Percentiles rank a stretch among this genome's conserved stretches.
Evolutionary conservation across 2,797 vertebrate species (phyloP).

Genomic region (Xiphophorus birchmanni): DNA sequence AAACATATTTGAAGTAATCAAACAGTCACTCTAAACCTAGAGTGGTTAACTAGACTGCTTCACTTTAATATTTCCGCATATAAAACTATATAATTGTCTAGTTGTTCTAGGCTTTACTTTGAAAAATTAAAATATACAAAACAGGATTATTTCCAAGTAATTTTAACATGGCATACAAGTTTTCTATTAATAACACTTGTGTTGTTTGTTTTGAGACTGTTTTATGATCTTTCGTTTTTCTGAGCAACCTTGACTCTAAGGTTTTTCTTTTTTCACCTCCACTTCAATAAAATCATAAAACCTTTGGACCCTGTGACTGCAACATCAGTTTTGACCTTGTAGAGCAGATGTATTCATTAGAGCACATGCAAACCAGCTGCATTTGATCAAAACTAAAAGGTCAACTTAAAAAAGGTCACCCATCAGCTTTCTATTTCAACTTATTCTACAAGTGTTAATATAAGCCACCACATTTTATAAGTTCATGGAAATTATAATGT

Average conservation of each 20-base stretch:
- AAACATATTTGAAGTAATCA: neutral
- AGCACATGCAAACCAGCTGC: neutral
- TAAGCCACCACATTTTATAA: neutral
- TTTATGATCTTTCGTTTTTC: neutral
- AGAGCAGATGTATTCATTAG: neutral
- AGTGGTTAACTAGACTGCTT: neutral
- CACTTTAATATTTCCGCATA: neutral
- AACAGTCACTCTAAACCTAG: neutral
- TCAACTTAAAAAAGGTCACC: neutral
- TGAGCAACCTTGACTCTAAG: neutral
- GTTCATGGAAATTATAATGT: neutral
- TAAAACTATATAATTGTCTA: neutral
- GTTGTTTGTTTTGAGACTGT: neutral
- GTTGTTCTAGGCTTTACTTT: neutral
- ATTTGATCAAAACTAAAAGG: constrained; percentile 14
- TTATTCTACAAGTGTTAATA: constrained; percentile 1
- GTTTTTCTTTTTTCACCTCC: neutral
- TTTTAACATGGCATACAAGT: neutral
- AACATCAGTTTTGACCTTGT: neutral
- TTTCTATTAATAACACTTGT: neutral
- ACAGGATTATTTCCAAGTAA: neutral
- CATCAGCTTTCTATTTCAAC: neutral
- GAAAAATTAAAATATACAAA: neutral
- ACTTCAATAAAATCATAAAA: neutral
- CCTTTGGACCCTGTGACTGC: neutral